Conservation (phyloP, 2,113 vertebrate species). For the Phainopepla nitens region DNA sequence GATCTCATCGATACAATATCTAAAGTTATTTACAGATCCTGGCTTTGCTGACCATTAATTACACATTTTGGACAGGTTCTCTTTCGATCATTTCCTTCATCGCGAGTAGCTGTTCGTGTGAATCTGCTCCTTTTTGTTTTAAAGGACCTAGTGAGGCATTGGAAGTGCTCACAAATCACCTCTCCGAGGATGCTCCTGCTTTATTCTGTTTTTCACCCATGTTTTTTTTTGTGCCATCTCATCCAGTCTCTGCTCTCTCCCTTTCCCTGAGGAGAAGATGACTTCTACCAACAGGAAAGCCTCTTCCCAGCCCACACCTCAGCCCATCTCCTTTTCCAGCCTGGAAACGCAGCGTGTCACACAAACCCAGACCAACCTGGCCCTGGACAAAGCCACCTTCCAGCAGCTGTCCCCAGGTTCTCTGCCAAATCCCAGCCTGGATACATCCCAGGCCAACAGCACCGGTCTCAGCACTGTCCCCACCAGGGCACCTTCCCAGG, state of each 20-base stretch:
- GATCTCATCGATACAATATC: constrained; percentile 75
- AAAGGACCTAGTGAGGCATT: background rate
- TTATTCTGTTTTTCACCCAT: background rate
- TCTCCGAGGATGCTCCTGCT: background rate
- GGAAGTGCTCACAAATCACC: background rate
- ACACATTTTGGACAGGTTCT: constrained; percentile 37
- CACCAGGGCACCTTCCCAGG: rapidly evolving
- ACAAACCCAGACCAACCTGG: background rate
- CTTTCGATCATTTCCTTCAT: background rate
- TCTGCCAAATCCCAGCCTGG: background rate
- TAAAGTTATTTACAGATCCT: constrained; percentile 81
- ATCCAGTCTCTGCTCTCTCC: background rate
- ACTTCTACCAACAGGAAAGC: background rate
- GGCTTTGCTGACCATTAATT: constrained; percentile 47
- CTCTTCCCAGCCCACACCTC: background rate
- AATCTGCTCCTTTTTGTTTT: background rate
- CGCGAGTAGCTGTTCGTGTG: background rate
- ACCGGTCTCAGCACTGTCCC: rapidly evolving
- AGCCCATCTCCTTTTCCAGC: background rate
- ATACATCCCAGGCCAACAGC: rapidly evolving
- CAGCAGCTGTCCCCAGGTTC: background rate
- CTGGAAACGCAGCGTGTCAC: rapidly evolving
- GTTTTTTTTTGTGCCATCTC: background rate
- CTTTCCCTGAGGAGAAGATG: background rate
- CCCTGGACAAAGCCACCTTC: background rate